Conservation (phyloP, 1,140 invertebrate genomes). For the Thalassaphorura encarpata region DNA sequence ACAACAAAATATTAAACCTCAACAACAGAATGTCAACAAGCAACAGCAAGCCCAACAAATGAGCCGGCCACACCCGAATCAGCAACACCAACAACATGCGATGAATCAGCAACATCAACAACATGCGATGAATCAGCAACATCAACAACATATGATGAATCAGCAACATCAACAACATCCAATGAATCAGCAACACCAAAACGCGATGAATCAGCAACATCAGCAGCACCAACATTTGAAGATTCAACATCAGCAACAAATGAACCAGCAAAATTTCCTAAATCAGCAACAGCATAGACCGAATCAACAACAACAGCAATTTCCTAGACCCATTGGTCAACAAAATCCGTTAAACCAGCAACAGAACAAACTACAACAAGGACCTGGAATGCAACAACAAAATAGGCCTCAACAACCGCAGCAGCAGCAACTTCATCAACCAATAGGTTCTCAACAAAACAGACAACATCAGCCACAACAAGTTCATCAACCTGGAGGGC, state of each 20-base stretch:
- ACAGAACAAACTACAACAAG: neutral
- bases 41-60: too few species aligned
- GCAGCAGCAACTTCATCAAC: conserved; percentile 2
- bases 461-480: neutral
- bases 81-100: neutral
- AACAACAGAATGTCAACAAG: conserved; percentile 2
- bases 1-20: neutral
- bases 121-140: conserved; percentile 1
- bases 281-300: conserved; percentile 1
- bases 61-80: neutral
- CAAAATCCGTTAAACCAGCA: neutral
- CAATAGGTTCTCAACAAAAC: neutral
- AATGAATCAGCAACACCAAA: neutral
- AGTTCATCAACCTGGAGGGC: conserved; percentile 1
- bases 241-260: conserved; percentile 3
- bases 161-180: conserved; percentile 3
- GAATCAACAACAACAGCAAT: conserved; percentile 1
- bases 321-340: neutral
- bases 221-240: neutral
- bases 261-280: conserved; percentile 1
- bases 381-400: neutral
- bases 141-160: neutral
- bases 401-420: conserved; percentile 9
- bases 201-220: neutral
- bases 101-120: neutral